Evolutionary conservation across 2,888 invertebrate genomes (phyloP), one percentile per base, ranked within the genome.

Genomic region (Agrochola lychnidis): DNA sequence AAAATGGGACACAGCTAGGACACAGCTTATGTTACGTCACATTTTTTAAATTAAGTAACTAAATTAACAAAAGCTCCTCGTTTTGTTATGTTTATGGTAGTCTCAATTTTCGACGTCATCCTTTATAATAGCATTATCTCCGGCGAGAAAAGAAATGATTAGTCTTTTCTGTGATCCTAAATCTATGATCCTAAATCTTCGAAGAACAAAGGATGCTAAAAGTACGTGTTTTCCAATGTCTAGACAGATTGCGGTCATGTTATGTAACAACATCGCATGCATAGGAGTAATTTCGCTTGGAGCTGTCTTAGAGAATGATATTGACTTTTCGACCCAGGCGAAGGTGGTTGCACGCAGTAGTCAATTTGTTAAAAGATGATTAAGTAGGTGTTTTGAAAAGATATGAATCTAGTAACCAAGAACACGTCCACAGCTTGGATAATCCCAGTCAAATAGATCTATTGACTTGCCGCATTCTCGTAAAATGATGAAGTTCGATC

Each of bases 321-420:
- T 88, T 88, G 87, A 88, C 88, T 87, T 87, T 83, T 82, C 71
- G 78, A 79, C 80, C 82, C 22, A 75, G 68, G 30, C 53, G 85
- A 85, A 85, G 85, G 82, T 75, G 69, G 70, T 70, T 70, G 57
- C 70, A 68, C 48, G 70, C n/a, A 66, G 69, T 62, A 63, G 25
- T 61, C 76, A 79, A 66, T 67, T 69, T 68, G 45, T 70, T 25
- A 51, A 36, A 4, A 51, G 25, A 67, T 76, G 36, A 48, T 77
- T 70, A 75, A 51, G 6, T 82, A 51, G 62, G 4, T 69, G 40
- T 22, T 68, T 45, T 40, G 57, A 42, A 36, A 68, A 63, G 40
- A 16, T 61, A 42, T 42, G 4, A 70, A 61, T 61, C 56, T 63
- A 45, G 45, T 51, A 63, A n/a, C n/a, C 19, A 36, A 67, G 45